Evolutionary conservation across 2,113 vertebrate genomes (phyloP).

Genomic region (Leucosticte australis): DNA sequence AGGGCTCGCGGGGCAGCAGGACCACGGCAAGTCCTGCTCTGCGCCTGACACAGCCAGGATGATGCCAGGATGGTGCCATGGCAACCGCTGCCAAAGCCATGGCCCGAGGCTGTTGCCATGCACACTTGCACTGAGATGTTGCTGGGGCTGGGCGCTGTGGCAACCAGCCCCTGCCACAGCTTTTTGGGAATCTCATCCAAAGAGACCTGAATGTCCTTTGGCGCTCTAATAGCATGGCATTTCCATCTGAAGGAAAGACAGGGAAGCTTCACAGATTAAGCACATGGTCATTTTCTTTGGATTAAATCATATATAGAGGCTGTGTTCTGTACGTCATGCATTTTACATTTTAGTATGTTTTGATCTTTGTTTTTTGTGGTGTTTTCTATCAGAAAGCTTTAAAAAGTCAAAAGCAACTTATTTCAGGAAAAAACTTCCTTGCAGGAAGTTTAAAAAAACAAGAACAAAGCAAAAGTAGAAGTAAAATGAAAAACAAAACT

Average conservation of each 20-base stretch:
- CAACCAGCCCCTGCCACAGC: neutral
- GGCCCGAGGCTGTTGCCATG: neutral
- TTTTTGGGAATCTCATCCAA: neutral
- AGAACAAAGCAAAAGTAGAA: neutral
- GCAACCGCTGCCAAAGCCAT: no score
- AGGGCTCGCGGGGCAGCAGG: neutral
- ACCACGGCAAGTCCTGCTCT: fast-evolving
- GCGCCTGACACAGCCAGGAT: neutral
- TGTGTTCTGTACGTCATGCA: fast-evolving
- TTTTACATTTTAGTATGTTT: neutral
- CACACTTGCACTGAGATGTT: neutral
- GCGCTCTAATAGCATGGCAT: neutral
- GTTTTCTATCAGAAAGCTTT: neutral
- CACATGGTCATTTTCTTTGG: neutral
- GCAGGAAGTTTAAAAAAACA: neutral
- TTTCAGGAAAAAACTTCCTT: neutral
- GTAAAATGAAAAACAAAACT: neutral
- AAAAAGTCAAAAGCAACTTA: neutral
- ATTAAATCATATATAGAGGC: neutral
- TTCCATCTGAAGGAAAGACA: neutral
- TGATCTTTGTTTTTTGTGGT: neutral
- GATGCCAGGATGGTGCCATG: neutral
- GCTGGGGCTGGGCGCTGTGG: neutral
- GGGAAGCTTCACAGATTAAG: neutral
- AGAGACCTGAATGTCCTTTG: neutral